A percentile compares a stretch with the other conserved stretches of the same genome.
These are phyloP conservation scores for Musca vetustissima DNA, from an alignment of 1,140 invertebrate species.

Conservation along the genomic window DNA sequence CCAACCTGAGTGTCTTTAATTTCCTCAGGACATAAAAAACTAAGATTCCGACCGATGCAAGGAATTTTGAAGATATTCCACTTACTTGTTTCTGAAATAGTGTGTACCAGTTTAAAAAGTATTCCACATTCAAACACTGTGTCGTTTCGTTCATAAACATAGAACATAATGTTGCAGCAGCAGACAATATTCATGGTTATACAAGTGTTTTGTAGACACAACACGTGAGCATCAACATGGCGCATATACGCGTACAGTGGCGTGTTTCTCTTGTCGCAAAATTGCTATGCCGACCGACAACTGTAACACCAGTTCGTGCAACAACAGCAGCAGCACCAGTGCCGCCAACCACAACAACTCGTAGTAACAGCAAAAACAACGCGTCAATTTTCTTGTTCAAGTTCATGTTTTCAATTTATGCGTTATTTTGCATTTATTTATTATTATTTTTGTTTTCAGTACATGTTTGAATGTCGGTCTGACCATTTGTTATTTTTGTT, in stretches of 20 bases:
- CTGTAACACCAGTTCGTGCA: background rate
- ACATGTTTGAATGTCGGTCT: background rate
- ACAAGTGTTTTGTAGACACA: conserved; percentile 14
- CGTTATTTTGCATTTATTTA: background rate
- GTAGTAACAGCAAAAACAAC: background rate
- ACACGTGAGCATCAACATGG: conserved; percentile 3
- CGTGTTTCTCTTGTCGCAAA: conserved; percentile 4
- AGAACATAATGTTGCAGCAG: conserved; percentile 2
- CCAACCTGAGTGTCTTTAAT: no score
- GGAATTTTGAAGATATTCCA: no score
- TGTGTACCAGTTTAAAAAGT: background rate
- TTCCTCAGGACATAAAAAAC: no score
- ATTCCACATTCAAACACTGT: background rate
- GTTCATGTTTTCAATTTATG: conserved; percentile 23
- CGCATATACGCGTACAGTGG: background rate
- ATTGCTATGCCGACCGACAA: background rate
- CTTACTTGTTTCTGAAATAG: no score
- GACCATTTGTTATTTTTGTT: background rate
- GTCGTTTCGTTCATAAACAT: background rate
- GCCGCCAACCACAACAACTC: background rate
- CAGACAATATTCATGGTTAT: background rate
- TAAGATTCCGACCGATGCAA: no score
- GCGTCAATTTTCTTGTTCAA: conserved; percentile 21
- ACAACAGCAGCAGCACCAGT: background rate
- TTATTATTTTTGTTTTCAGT: no score